Conservation (phyloP, 2,888 invertebrate genomes). For the Aproaerema taeniolella region DNA sequence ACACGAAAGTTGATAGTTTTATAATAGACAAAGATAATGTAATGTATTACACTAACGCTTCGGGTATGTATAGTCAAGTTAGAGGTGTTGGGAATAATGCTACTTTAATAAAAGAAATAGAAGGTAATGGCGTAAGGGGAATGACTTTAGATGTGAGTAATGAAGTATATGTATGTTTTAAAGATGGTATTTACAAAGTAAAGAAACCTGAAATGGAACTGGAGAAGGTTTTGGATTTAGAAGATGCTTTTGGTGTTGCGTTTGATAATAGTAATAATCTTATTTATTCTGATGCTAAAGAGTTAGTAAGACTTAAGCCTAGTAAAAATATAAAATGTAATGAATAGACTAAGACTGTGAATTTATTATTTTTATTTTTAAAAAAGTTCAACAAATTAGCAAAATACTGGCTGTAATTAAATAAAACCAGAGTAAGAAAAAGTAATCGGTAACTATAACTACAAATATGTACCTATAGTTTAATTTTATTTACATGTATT, state of each 20-base stretch:
- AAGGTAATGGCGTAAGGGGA: conserved; percentile 34
- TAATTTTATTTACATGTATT: too few relatives aligned
- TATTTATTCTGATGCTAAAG: conserved; percentile 44
- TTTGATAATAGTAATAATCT: conserved; percentile 56
- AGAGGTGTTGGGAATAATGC: conserved; percentile 43
- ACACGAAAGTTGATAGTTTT: conserved; percentile 53
- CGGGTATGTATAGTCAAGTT: conserved; percentile 47
- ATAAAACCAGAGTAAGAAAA: too few relatives aligned
- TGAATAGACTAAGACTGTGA: too few relatives aligned
- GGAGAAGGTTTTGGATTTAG: conserved; percentile 34
- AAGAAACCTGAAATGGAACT: conserved; percentile 31
- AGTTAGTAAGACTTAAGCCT: conserved; percentile 33
- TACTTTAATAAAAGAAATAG: conserved; percentile 28
- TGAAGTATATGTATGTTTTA: conserved; percentile 39
- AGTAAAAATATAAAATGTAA: conserved; percentile 31
- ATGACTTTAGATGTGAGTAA: conserved; percentile 43
- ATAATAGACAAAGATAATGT: conserved; percentile 45
- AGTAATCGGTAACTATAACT: too few relatives aligned
- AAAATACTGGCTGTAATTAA: too few relatives aligned
- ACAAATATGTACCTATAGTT: too few relatives aligned
- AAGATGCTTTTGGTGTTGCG: conserved; percentile 51
- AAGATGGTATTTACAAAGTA: conserved; percentile 45
- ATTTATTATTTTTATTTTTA: too few relatives aligned
- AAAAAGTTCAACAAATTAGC: too few relatives aligned
- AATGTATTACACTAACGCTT: conserved; percentile 47